Conservation (phyloP, 2,888 invertebrate genomes). For the Netelia virgata region DNA sequence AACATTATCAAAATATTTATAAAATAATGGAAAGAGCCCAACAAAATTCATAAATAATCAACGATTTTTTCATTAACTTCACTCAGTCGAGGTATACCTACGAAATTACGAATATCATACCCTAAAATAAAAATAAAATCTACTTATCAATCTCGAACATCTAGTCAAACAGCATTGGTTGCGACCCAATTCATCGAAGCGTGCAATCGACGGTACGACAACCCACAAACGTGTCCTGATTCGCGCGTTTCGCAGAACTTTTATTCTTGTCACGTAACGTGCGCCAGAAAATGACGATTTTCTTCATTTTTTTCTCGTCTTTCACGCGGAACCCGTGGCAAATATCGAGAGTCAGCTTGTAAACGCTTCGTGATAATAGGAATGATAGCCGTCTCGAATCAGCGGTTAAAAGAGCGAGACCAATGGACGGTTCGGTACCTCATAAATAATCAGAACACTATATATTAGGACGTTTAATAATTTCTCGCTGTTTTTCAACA, state of each 20-base stretch:
- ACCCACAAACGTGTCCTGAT: slow-evolving; percentile 27
- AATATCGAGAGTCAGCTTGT: slow-evolving; percentile 11
- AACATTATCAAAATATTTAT: no score
- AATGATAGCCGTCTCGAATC: slow-evolving; percentile 29
- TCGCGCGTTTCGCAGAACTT: slow-evolving; percentile 31
- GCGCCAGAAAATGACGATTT: slow-evolving; percentile 32
- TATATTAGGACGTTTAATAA: no score
- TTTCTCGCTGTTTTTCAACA: no score
- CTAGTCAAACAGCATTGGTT: not conserved
- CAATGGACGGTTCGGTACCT: slow-evolving; percentile 30
- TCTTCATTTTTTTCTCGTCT: slow-evolving; percentile 10
- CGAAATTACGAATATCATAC: no score
- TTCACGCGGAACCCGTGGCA: slow-evolving; percentile 15
- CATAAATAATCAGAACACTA: slow-evolving; percentile 14
- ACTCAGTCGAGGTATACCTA: no score
- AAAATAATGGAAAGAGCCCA: no score
- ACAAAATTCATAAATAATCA: no score
- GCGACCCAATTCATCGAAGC: slow-evolving; percentile 32
- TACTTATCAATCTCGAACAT: no score
- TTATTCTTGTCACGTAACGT: slow-evolving; percentile 16
- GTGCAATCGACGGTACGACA: slow-evolving; percentile 22
- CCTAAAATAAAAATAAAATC: no score
- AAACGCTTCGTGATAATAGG: slow-evolving; percentile 12
- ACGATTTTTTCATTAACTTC: no score
- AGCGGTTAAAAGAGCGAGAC: not conserved